Conservation (phyloP, 2,888 invertebrate genomes). For the Phengaris arion region DNA sequence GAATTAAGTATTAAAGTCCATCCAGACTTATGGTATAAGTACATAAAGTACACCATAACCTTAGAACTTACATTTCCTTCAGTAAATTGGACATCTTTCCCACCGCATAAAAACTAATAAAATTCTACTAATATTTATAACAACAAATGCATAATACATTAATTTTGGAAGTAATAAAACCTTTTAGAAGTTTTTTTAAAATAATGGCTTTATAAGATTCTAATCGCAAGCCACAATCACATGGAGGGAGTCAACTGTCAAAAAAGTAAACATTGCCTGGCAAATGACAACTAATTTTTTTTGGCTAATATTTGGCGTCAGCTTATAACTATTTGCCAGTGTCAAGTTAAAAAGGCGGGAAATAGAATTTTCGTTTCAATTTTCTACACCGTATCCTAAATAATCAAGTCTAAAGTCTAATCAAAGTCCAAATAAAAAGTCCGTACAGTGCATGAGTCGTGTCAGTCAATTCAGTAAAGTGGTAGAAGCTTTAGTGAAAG, state of each 20-base stretch:
- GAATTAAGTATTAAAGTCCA: background rate
- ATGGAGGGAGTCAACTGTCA: background rate
- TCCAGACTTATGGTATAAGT: background rate
- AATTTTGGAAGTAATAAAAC: background rate
- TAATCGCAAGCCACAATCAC: background rate
- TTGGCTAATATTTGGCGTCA: too few relatives aligned
- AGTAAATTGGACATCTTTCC: conserved; percentile 46
- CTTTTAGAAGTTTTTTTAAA: background rate
- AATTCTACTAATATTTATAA: background rate
- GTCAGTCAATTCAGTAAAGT: too few relatives aligned
- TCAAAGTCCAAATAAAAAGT: too few relatives aligned
- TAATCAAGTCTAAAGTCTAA: too few relatives aligned
- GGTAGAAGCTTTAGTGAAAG: too few relatives aligned
- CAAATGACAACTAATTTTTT: background rate
- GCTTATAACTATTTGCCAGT: too few relatives aligned
- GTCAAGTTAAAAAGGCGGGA: too few relatives aligned
- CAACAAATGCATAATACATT: background rate
- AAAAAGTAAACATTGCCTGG: background rate
- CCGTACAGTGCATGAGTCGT: too few relatives aligned
- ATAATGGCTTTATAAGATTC: background rate
- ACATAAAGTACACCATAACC: background rate
- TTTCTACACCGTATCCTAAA: too few relatives aligned
- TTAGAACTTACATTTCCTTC: conserved; percentile 49
- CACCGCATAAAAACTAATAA: background rate
- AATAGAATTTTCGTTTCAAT: too few relatives aligned